Conservation (phyloP, 2,113 vertebrate species). For the Empidonax alnorum region DNA sequence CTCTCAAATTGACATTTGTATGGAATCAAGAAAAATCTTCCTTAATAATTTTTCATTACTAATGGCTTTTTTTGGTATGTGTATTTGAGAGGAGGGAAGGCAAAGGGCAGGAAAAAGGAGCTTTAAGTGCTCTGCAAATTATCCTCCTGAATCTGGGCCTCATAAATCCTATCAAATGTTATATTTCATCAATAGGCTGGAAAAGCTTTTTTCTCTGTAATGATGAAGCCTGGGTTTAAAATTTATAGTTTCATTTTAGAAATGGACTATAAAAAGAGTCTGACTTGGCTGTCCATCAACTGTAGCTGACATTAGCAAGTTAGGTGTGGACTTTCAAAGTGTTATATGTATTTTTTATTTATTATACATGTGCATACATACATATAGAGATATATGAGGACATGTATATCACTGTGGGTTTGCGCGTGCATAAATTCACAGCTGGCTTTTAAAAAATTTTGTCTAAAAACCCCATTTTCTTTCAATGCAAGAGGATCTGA, state of each 20-base stretch:
- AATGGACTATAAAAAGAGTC: conserved; percentile 85
- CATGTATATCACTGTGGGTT: not conserved
- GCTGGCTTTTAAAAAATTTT: not conserved
- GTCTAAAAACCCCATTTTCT: conserved; percentile 22
- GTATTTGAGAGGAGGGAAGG: conserved; percentile 67
- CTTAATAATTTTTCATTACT: conserved; percentile 79
- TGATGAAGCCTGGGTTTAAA: conserved; percentile 78
- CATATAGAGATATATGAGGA: conserved; percentile 4
- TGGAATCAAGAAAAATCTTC: conserved; percentile 71
- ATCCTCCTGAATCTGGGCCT: conserved; percentile 80
- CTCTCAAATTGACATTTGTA: conserved; percentile 69
- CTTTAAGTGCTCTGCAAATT: conserved; percentile 86
- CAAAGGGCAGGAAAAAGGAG: conserved; percentile 78
- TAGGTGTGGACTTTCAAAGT: conserved; percentile 68
- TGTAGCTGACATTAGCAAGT: conserved; percentile 72
- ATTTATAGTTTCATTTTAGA: conserved; percentile 89
- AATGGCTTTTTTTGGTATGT: conserved; percentile 75
- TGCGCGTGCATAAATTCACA: not conserved
- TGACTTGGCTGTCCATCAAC: conserved; percentile 80
- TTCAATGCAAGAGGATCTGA: conserved; percentile 43
- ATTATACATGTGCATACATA: not conserved
- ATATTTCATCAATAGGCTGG: conserved; percentile 82
- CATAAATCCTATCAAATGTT: conserved; percentile 86
- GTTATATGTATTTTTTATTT: conserved; percentile 36
- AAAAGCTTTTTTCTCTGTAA: conserved; percentile 77